Conservation (phyloP, 2,888 invertebrate species). For the Creontiades dilutus region DNA sequence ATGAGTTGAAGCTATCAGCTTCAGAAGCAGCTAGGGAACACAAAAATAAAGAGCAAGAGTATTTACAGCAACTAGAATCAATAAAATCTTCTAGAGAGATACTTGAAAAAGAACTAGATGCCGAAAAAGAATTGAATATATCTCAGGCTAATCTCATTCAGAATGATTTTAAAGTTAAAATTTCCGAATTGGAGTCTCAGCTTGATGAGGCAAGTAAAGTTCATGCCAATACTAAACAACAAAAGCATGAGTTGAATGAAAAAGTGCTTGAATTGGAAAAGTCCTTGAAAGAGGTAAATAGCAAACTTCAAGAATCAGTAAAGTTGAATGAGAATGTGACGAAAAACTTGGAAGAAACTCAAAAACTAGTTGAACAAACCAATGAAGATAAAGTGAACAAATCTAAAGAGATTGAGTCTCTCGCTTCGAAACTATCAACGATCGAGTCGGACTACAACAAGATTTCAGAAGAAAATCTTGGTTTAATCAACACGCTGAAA, state of each 20-base stretch:
- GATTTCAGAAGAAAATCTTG: constrained; percentile 59
- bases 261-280: constrained; percentile 38
- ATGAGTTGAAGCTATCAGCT: constrained; percentile 76
- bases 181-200: constrained; percentile 47
- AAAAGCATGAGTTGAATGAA: constrained; percentile 76
- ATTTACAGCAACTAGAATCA: constrained; percentile 74
- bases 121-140: constrained; percentile 74
- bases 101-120: constrained; percentile 77
- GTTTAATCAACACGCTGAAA: constrained; percentile 34
- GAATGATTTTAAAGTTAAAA: constrained; percentile 40
- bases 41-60: constrained; percentile 76
- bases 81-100: constrained; percentile 40
- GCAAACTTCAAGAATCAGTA: constrained; percentile 18
- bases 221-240: constrained; percentile 78
- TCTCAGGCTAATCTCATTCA: constrained; percentile 21
- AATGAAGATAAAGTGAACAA: constrained; percentile 79
- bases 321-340: constrained; percentile 72
- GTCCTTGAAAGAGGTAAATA: constrained; percentile 47
- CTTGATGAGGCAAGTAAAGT: constrained; percentile 77
- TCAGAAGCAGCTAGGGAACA: constrained; percentile 75
- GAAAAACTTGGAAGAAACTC: constrained; percentile 77
- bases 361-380: constrained; percentile 79
- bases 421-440: constrained; percentile 37
- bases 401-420: constrained; percentile 74
- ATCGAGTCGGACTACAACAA: constrained; percentile 76